These are phyloP conservation scores for Nomada ruficornis DNA, from an alignment of 2,888 invertebrate genomes.

Conservation along the genomic window DNA sequence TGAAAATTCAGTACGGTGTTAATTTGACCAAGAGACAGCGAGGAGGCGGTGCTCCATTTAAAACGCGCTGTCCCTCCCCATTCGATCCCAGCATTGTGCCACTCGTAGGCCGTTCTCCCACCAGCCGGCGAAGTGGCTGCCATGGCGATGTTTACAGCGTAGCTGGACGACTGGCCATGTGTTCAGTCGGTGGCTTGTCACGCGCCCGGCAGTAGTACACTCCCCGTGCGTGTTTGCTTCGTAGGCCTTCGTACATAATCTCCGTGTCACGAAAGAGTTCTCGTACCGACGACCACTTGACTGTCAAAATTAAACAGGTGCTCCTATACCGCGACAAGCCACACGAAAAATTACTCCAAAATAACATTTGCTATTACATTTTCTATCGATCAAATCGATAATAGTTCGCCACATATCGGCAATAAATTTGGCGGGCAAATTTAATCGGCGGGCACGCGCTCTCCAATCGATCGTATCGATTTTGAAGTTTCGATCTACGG, in stretches of 20 bases:
- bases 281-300: slow-evolving; percentile 22
- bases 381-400: background rate
- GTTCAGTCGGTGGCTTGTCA: slow-evolving; percentile 79
- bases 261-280: slow-evolving; percentile 7
- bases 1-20: background rate
- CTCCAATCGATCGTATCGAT: background rate
- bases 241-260: background rate
- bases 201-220: slow-evolving; percentile 56
- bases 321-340: no score
- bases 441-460: no score
- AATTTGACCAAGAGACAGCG: background rate
- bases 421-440: background rate
- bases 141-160: slow-evolving; percentile 80
- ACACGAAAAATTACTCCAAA: background rate
- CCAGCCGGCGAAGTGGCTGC: slow-evolving; percentile 58
- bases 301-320: slow-evolving; percentile 6
- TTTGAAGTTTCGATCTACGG: background rate
- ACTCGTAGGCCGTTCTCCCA: slow-evolving; percentile 35
- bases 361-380: no score
- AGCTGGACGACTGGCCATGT: slow-evolving; percentile 79
- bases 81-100: slow-evolving; percentile 24
- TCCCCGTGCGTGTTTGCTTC: background rate
- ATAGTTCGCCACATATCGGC: background rate
- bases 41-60: slow-evolving; percentile 34
- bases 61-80: slow-evolving; percentile 21